Evolutionary conservation across 2,888 invertebrate genomes (phyloP), one percentile per base, ranked within the genome.

Genomic region (Hirtodrosophila confusa): DNA sequence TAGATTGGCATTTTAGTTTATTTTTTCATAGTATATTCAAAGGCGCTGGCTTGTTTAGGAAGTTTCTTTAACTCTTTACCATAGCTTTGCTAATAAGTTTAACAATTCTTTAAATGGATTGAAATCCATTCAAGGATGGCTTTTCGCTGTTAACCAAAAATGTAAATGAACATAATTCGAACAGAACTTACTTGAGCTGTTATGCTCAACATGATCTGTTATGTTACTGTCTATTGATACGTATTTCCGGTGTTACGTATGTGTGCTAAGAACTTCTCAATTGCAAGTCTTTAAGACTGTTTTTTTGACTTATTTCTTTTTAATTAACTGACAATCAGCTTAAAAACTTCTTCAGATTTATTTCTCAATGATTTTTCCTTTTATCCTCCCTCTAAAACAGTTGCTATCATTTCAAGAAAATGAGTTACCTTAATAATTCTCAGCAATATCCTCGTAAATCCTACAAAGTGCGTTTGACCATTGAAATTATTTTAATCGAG

Each of bases 401-500:
- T 7, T n/a, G 8, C 8, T 23, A 11, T 7, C 37, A 17, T 39
- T 54, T 43, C 6, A n/a, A 24, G 11, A 39, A 12, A 45, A 63
- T 10, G 29, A 44, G 55, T 48, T 35, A 33, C 51, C 51, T 51
- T 24, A 71, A 65, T 64, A 50, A 48, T 43, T 31, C 39, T 33
- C 37, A 35, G 36, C 23, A 43, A 27, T 33, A 54, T 56, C 17
- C 45, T 51, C 4, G 35, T 17, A 57, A 50, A 57, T 40, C 36
- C 53, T 27, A 41, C 10, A 53, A 58, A 36, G 23, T 43, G 23
- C 63, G 43, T 55, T 76, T 75, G 76, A 65, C 64, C 65, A 63
- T 68, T 37, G 43, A 55, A 60, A 62, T 56, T 47, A 63, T 62
- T 76, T 65, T 60, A 65, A 77, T 65, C 77, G 80, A 65, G 68